Conservation (phyloP, 1,140 invertebrate species). For the Aleiodes sp. region DNA sequence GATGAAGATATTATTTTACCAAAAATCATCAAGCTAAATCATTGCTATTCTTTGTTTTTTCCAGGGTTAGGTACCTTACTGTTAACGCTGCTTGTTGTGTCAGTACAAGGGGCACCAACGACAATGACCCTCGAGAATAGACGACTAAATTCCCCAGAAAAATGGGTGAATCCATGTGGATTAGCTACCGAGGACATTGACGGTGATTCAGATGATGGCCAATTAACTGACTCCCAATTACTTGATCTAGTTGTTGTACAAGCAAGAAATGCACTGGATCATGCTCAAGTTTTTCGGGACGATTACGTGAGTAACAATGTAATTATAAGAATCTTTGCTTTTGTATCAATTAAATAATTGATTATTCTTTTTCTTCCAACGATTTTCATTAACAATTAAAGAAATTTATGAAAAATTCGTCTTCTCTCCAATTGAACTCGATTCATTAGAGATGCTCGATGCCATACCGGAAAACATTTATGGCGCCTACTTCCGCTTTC, state of each 20-base stretch:
- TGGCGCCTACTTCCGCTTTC: no score
- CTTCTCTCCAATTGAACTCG: no score
- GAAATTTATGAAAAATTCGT: neutral
- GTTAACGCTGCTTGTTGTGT: constrained; percentile 50
- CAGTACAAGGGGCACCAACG: constrained; percentile 55
- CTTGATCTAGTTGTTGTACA: constrained; percentile 62
- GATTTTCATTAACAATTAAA: neutral
- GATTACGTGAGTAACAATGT: constrained; percentile 66
- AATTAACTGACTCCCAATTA: constrained; percentile 57
- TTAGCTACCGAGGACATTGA: constrained; percentile 53
- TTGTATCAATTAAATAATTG: no score
- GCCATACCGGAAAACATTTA: no score
- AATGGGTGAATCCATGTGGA: constrained; percentile 33
- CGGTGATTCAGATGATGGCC: constrained; percentile 50
- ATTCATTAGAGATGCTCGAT: no score
- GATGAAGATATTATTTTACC: neutral
- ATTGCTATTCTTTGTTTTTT: constrained; percentile 40
- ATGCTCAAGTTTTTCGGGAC: constrained; percentile 63
- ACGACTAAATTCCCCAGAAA: constrained; percentile 27
- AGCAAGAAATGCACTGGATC: constrained; percentile 62
- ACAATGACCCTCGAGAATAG: constrained; percentile 49
- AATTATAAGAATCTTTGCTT: constrained; percentile 11
- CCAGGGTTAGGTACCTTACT: constrained; percentile 59
- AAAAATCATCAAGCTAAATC: neutral
- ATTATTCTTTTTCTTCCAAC: no score